A percentile compares a stretch with the other conserved stretches of the same genome.
Conservation (phyloP, 2,113 vertebrate genomes). For the Anarrhichthys ocellatus region DNA sequence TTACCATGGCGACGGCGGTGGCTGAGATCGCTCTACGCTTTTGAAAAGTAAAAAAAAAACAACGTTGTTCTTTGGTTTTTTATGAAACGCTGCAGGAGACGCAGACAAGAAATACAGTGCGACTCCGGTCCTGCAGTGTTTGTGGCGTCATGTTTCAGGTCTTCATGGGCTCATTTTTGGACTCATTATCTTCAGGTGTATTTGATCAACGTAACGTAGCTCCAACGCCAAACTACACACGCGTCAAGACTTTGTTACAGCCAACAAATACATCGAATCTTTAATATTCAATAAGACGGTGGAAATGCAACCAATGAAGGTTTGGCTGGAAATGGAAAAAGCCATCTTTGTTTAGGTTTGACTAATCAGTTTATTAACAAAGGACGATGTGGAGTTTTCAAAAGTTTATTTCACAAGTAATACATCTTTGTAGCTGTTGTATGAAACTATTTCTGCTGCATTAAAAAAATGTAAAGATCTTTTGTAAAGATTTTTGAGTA, state of each 20-base stretch:
- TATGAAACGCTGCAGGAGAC: constrained; percentile 12
- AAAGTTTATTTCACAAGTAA: no score
- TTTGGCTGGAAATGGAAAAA: no score
- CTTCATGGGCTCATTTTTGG: background rate
- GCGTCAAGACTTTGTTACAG: background rate
- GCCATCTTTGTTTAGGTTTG: no score
- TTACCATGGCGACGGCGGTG: constrained; percentile 35
- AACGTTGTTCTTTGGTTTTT: constrained; percentile 7
- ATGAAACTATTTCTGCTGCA: no score
- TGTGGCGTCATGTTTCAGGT: background rate
- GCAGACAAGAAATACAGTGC: background rate
- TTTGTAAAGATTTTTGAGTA: background rate
- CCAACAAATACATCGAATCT: background rate
- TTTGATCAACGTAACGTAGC: background rate
- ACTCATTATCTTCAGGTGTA: background rate
- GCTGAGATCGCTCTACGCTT: constrained; percentile 10
- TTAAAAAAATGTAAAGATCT: no score
- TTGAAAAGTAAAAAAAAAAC: background rate
- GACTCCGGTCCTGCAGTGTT: no score
- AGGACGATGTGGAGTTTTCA: no score
- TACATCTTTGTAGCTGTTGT: no score
- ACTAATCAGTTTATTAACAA: background rate
- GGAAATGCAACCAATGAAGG: no score
- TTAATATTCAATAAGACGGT: background rate
- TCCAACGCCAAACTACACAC: background rate